Conservation (phyloP, 2,797 vertebrate genomes). For the Aldrovandia affinis region DNA sequence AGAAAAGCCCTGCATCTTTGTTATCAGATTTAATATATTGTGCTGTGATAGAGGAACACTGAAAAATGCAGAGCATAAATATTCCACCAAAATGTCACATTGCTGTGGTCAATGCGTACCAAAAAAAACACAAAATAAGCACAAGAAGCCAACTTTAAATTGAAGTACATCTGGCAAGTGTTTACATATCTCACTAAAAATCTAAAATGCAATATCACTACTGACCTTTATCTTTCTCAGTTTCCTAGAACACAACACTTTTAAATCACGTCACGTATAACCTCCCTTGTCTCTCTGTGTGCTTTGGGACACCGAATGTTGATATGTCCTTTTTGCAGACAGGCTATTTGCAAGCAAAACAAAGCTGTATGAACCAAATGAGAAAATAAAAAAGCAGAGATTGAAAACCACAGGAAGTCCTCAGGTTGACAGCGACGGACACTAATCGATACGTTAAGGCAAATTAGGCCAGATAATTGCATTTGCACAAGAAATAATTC, state of each 20-base stretch:
- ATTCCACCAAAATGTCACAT: neutral
- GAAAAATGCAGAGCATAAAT: neutral
- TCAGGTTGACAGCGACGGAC: slow-evolving; percentile 43
- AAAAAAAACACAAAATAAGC: neutral
- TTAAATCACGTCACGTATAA: slow-evolving; percentile 21
- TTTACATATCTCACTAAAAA: neutral
- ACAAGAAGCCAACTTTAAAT: neutral
- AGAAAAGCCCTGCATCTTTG: neutral
- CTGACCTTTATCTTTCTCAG: slow-evolving; percentile 1
- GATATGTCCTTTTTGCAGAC: slow-evolving; percentile 28
- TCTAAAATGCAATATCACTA: neutral
- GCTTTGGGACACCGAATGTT: slow-evolving; percentile 25
- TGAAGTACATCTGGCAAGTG: neutral
- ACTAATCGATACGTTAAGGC: slow-evolving; percentile 53
- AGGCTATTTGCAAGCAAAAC: slow-evolving; percentile 34
- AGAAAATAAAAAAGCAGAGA: slow-evolving; percentile 31
- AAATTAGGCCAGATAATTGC: slow-evolving; percentile 56
- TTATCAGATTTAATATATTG: neutral
- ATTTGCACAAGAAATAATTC: slow-evolving; percentile 58
- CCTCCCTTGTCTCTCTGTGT: neutral
- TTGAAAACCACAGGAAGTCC: slow-evolving; percentile 39
- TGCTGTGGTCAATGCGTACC: neutral
- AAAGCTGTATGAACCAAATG: neutral
- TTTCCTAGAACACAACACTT: neutral
- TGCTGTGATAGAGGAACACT: neutral